Evolutionary conservation across 2,797 vertebrate species (phyloP).

Genomic region (Sebastes minor): DNA sequence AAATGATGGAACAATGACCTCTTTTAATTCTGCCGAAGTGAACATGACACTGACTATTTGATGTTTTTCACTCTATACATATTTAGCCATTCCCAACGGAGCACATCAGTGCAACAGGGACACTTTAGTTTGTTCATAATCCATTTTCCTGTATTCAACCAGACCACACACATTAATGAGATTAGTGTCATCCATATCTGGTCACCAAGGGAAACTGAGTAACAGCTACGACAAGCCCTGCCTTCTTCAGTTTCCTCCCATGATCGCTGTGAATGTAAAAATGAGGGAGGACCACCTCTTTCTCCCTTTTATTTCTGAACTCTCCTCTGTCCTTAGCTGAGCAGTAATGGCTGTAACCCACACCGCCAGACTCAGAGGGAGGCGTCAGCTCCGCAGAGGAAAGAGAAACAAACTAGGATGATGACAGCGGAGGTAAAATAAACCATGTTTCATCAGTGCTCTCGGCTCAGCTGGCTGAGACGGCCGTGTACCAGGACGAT

Average conservation of each 20-base stretch:
- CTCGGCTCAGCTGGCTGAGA: conserved; percentile 40
- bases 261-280: conserved; percentile 28
- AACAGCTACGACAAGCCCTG: conserved; percentile 26
- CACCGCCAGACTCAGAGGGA: conserved; percentile 29
- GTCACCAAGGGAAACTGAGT: conserved; percentile 54
- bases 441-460: conserved; percentile 55
- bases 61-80: not conserved
- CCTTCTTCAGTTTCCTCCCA: conserved; percentile 45
- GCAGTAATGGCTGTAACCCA: conserved; percentile 52
- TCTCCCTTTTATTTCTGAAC: not conserved
- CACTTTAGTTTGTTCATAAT: conserved; percentile 22
- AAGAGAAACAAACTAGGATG: conserved; percentile 71
- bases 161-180: conserved; percentile 72
- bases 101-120: conserved; percentile 17
- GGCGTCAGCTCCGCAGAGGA: conserved; percentile 42
- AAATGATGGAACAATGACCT: not conserved
- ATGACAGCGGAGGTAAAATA: conserved; percentile 70
- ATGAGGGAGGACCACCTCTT: conserved; percentile 13
- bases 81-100: not conserved
- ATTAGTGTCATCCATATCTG: conserved; percentile 75
- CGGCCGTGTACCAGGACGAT: conserved; percentile 29
- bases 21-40: not conserved
- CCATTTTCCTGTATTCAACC: not conserved
- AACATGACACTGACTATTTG: not conserved
- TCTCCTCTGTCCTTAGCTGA: conserved; percentile 20